These are phyloP conservation scores for Rhodophaea formosa DNA, from an alignment of 2,888 invertebrate species.

Conservation along the genomic window DNA sequence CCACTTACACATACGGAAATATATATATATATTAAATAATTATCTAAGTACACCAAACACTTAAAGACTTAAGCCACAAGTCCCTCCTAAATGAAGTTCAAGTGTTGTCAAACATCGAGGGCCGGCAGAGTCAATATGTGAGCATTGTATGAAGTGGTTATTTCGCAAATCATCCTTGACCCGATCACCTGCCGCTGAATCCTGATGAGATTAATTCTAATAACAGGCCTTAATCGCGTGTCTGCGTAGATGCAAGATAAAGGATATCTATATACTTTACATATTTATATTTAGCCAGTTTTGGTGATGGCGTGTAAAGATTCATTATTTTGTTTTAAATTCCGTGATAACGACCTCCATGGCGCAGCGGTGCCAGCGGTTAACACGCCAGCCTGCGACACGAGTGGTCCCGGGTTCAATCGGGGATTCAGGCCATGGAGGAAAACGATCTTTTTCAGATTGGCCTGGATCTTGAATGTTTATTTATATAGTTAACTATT, in stretches of 20 bases:
- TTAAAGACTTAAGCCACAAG: constrained; percentile 4
- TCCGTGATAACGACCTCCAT: too few species aligned
- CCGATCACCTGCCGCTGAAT: constrained; percentile 6
- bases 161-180: constrained; percentile 15
- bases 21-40: too few species aligned
- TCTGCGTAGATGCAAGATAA: not conserved
- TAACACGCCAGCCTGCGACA: too few species aligned
- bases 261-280: not conserved
- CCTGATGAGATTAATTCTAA: constrained; percentile 4
- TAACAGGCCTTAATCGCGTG: not conserved
- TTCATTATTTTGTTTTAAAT: too few species aligned
- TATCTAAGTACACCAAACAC: too few species aligned
- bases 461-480: too few species aligned
- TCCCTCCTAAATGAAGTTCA: constrained; percentile 7
- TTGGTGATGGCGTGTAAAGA: not conserved
- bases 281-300: not conserved
- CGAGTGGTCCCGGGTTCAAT: too few species aligned
- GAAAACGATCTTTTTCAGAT: too few species aligned
- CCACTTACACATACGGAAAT: too few species aligned
- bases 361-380: too few species aligned
- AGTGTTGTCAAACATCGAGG: constrained; percentile 11
- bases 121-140: not conserved
- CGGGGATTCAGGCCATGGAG: too few species aligned
- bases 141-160: not conserved
- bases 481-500: too few species aligned